Base-by-base conservation (phyloP, 2,113 vertebrate species). In the Ceuthmochares aereus region DNA sequence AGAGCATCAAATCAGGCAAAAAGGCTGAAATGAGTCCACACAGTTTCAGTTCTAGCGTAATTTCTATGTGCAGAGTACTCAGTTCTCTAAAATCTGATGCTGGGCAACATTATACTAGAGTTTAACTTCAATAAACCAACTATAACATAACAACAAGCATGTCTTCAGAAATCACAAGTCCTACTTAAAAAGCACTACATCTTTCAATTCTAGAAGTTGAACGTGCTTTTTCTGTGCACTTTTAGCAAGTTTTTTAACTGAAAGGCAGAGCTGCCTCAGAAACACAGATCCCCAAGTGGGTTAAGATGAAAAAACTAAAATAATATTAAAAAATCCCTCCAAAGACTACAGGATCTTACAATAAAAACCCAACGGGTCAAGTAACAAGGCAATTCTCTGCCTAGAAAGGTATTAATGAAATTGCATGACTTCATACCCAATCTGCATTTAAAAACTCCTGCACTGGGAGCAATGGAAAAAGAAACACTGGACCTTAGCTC, bases 1-100 rank as follows among this genome's bases (percentile, higher is more conserved):
- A 74, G 21, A 51, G 15, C 60, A 86, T 15, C 37, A 67, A 49
- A 63, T 27, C 10, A n/a, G 37, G 36, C 34, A 83, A 78, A 94
- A 86, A 84, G 32, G 34, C n/a, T 81, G 60, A 90, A 93, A 87
- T 20, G 17, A 59, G 74, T 52, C 52, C 1, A 0, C 32, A 32
- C 4, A 51, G 79, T 94, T 96, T 94, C 91, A 62, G 58, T 89
- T 95, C 76, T 81, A 89, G 75, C 17, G 43, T 16, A 70, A 67
- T 74, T 83, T 8, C 59, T 26, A 85, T 25, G 34, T 25, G 22
- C 22, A 54, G 21, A 86, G 30, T 77, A 84, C 63, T 84, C 1
- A 0, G 64, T 96, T 96, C 90, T 81, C 83, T 68, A 81, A 95
- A 93, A 68, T 47, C 30, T 72, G 27, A 78, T 34, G n/a, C 5